phyloP scores from a whole-genome alignment of 2,113 vertebrate species.

The Chitala chitala region DNA sequence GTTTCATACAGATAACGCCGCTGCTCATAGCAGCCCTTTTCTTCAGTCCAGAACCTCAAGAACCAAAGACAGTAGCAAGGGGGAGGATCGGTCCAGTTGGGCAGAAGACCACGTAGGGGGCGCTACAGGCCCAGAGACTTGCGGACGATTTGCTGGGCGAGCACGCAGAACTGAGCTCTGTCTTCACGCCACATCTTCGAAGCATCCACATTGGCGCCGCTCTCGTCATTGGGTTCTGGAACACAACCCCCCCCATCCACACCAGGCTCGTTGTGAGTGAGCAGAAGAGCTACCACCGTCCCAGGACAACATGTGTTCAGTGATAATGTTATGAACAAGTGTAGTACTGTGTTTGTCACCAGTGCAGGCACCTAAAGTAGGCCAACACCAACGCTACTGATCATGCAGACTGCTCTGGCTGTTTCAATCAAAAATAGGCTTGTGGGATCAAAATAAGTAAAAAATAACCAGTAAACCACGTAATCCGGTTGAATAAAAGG shows the following conservation, averaged over 20 bases:
- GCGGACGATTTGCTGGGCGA: conserved; percentile 87
- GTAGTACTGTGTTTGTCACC: too few relatives aligned
- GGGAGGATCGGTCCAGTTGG: neutral
- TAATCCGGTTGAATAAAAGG: too few relatives aligned
- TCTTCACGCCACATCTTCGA: conserved; percentile 98
- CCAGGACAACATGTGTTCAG: neutral
- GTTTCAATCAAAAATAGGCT: too few relatives aligned
- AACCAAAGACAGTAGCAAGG: neutral
- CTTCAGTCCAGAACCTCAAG: neutral
- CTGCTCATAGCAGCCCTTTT: neutral
- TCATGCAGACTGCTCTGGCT: too few relatives aligned
- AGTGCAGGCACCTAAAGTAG: too few relatives aligned
- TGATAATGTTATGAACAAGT: too few relatives aligned
- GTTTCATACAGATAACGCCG: neutral
- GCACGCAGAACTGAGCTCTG: conserved; percentile 82
- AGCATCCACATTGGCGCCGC: conserved; percentile 89
- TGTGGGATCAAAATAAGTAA: too few relatives aligned
- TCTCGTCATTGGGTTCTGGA: conserved; percentile 94
- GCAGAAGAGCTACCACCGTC: too few relatives aligned
- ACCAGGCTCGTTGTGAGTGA: too few relatives aligned
- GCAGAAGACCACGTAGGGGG: conserved; percentile 24
- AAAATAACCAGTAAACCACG: too few relatives aligned
- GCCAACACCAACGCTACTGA: too few relatives aligned
- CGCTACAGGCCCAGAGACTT: conserved; percentile 83
- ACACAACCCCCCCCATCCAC: too few relatives aligned